Base-by-base conservation (phyloP, 2,797 vertebrate genomes). In the Synanceia verrucosa region DNA sequence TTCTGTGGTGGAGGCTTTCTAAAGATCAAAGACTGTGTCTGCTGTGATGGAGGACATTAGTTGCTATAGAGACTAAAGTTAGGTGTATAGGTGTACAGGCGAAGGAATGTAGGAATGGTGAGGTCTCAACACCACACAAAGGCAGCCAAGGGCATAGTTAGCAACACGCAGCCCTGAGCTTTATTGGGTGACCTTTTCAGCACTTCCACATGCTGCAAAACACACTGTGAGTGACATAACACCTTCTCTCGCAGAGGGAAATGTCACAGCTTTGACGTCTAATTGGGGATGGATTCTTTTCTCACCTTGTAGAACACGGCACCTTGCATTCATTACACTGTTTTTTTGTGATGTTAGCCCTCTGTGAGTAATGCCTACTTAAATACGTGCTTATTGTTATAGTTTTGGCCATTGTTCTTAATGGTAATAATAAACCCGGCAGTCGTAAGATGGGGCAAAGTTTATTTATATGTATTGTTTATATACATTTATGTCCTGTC, bases 21-120 rank as follows among this genome's bases (percentile, higher is more conserved):
- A 28, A 33, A 6, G 47, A 73, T 66, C 23, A 58, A 62, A 29
- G 33, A 43, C 52, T 43, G 47, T 67, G 31, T 3, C 21, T 7
- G 29, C 23, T 0, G 3, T 39, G 33, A 34, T 47, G 1, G 57
- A 83, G 16, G 41, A 79, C 53, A 56, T 28, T 55, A 55, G 85
- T 81, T 81, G 62, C 75, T 65, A 85, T 81, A 74, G 85, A 55
- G 65, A 86, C 81, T 2, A 28, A 57, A 59, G 21, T 18, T 31
- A 60, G 34, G 31, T 71, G 46, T 61, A 68, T 51, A 47, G 52
- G 55, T 51, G 64, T 47, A 26, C 26, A 72, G 66, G 48, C 57
- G 46, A 48, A 73, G 50, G 61, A 81, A 82, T 72, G 66, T 47
- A 41, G n/a, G n/a, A 55, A 59, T 23, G 14, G 18, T 43, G 33